Evolutionary conservation across 2,888 invertebrate species (phyloP), one percentile per base, ranked within the genome.

Genomic region (Drosophila austrosaltans): DNA sequence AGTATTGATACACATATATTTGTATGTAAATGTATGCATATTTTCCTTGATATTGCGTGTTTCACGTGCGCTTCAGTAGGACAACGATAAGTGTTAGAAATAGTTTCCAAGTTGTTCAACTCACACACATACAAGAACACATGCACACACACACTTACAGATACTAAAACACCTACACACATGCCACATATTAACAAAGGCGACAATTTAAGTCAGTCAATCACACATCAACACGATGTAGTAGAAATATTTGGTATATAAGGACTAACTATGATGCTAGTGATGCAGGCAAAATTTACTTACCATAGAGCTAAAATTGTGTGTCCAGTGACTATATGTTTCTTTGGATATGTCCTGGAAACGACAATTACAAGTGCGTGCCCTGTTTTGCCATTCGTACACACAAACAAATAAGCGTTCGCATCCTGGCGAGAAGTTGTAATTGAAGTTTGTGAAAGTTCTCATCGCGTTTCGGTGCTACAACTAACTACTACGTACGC

Each of bases 391-490:
- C 62, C 59, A 48, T 53, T 57, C 58, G 54, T 44, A 60, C 63
- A 59, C 20, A 69, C 58, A 65, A 36, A 61, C 70, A 75, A 61
- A 71, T 72, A 61, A 64, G 63, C 61, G 60, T 59, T 66, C 61
- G 59, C 69, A 64, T 67, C 91, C 91, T 69, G 91, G 92, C 59
- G 92, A 91, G 78, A 91, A 91, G 77, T 91, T 92, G 68, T 89
- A 87, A 76, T 89, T 84, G 75, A 89, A 91, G 79, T 89, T 90
- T 78, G 87, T 90, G 70, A 91, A 91, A 69, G 85, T 79, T 87
- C 90, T 89, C 90, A 91, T 91, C 78, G 85, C 84, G 84, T 40
- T 62, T 48, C 30, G 42, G 42, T 48, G 44, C 57, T 48, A 53
- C 57, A 53, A n/a, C 40, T 30, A 32, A 53, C 57, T 48, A 53